Percentiles rank a stretch among this genome's conserved stretches.
Conservation (phyloP, 64 coral and sea anemone genomes). For the Montipora capricornis region DNA sequence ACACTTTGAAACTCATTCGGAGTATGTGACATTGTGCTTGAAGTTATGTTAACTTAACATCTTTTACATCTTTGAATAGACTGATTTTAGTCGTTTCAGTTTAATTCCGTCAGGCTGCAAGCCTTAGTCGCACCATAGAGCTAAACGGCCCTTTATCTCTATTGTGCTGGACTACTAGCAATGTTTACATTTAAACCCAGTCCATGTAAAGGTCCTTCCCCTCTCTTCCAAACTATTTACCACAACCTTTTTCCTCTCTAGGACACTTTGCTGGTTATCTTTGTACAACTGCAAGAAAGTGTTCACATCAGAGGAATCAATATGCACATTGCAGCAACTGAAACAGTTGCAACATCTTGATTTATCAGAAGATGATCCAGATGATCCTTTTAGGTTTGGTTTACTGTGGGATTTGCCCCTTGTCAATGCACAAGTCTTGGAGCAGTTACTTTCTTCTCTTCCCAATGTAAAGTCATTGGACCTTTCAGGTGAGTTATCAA, state of each 20-base stretch:
- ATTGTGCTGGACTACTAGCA: too few species aligned
- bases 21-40: too few species aligned
- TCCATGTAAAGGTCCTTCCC: not conserved
- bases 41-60: too few species aligned
- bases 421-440: not conserved
- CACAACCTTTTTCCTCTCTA: not conserved
- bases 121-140: too few species aligned
- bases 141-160: too few species aligned
- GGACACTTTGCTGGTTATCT: slow-evolving; percentile 42
- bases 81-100: too few species aligned
- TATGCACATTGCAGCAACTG: slow-evolving; percentile 38
- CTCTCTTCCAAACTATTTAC: not conserved
- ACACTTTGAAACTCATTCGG: too few species aligned
- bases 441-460: slow-evolving; percentile 50
- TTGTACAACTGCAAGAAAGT: slow-evolving; percentile 66
- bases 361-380: slow-evolving; percentile 50
- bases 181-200: too few species aligned
- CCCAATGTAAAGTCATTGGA: slow-evolving; percentile 26
- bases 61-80: too few species aligned
- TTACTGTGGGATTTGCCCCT: not conserved
- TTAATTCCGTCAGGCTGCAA: too few species aligned
- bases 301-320: not conserved
- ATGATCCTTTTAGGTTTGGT: not conserved
- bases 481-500: slow-evolving; percentile 8
- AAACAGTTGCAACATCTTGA: slow-evolving; percentile 54